Percentiles rank a stretch among this genome's conserved stretches.
phyloP scores from a whole-genome alignment of 53 echinoderm and acorn worm genomes.

The Holothuria leucospilota region DNA sequence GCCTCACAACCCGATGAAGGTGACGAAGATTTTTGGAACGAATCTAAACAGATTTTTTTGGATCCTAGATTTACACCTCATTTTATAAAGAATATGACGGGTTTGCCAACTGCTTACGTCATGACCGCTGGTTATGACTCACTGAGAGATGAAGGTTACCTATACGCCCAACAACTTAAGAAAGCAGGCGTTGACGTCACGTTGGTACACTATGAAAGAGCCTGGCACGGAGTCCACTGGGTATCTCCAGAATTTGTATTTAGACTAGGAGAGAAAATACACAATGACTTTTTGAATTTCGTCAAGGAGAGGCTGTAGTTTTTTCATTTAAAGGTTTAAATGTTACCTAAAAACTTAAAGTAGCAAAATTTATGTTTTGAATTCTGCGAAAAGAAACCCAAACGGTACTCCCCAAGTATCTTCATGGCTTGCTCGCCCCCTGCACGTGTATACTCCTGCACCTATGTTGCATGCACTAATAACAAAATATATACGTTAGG shows the following conservation, averaged over 20 bases:
- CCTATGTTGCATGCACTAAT: too few species aligned
- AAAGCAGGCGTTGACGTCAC: conserved; percentile 73
- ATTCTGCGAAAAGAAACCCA: too few species aligned
- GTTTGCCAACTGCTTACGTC: conserved; percentile 71
- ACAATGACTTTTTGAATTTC: conserved; percentile 13
- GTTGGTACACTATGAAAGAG: conserved; percentile 57
- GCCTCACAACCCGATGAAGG: conserved; percentile 46
- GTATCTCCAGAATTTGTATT: background rate
- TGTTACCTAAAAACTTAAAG: too few species aligned
- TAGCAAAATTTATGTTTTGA: too few species aligned
- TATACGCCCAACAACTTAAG: conserved; percentile 79
- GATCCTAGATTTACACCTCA: conserved; percentile 65
- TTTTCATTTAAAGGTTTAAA: background rate
- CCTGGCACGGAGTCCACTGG: conserved; percentile 40
- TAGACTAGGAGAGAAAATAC: background rate
- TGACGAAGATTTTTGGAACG: conserved; percentile 62
- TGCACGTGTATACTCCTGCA: too few species aligned
- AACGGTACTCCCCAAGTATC: too few species aligned
- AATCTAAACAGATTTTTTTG: conserved; percentile 54
- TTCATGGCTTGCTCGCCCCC: too few species aligned
- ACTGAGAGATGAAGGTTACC: conserved; percentile 83
- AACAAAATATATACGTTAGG: too few species aligned
- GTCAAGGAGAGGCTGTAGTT: background rate
- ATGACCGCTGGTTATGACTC: conserved; percentile 73
- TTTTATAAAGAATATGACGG: conserved; percentile 57